Base-by-base conservation (phyloP, 2,888 invertebrate genomes). In the Drosophila colorata region DNA sequence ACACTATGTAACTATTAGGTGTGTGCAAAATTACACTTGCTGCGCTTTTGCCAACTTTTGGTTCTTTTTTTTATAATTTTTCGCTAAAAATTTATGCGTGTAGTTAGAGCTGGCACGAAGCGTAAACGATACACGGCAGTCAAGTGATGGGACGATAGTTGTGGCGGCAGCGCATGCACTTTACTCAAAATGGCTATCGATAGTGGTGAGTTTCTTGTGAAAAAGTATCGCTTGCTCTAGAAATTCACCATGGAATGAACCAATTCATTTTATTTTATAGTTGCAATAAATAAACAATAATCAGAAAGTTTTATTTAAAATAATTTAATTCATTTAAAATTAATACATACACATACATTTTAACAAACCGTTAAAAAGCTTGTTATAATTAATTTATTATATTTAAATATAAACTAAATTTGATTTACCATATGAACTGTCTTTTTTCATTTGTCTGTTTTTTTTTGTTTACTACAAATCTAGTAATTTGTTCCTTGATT, bases 51-150 rank as follows among this genome's bases (percentile, higher is more conserved):
- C 31, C 13, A 52, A 55, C 23, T 74, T 78, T 60, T 44, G 23
- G 2, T 44, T 9, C 44, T 43, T 59, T 69, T 52, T 33, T 31
- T 31, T 11, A 33, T 51, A 66, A 67, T 40, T 77, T 78, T 77
- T 78, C 67, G 75, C 79, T 67, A 74, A 53, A 70, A 75, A 65
- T 75, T 75, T 79, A 71, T 78, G 77, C 79, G 75, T 78, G 79
- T 71, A 71, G 71, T 47, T 77, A 77, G 75, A 48, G 74, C 70
- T 78, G 78, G 55, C 51, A 70, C 56, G 46, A 61, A 59, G 31
- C 49, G 56, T 13, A 72, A 56, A 63, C 78, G 76, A 73, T 78
- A 69, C 41, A 57, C 66, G 65, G 59, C 51, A 69, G 28, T 28
- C 41, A 49, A 59, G 71, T 31, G 71, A 43, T 47, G 66, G 38